phyloP scores from a whole-genome alignment of 2,797 vertebrate genomes.

The Siniperca obscura region DNA sequence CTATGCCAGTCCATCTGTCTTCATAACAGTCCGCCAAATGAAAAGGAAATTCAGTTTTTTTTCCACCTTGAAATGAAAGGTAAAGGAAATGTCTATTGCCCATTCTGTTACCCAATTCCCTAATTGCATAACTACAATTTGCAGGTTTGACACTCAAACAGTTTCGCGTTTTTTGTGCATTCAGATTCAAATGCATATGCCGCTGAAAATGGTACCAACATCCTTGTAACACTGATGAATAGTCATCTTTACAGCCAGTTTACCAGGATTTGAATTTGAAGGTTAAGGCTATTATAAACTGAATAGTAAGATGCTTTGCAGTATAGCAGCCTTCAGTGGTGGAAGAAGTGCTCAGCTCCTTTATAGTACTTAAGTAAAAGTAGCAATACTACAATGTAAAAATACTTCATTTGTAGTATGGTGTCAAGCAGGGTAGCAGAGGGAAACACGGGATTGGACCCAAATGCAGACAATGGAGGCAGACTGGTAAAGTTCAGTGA shows the following conservation, averaged over 20 bases:
- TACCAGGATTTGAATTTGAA: constrained; percentile 1
- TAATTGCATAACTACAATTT: constrained; percentile 3
- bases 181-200: neutral
- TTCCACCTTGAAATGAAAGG: neutral
- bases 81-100: neutral
- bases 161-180: neutral
- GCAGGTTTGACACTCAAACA: neutral
- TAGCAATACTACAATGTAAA: neutral
- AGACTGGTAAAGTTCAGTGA: no score
- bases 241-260: neutral
- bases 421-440: no score
- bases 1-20: neutral
- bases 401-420: neutral
- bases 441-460: no score
- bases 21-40: neutral
- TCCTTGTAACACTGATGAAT: neutral
- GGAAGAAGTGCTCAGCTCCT: neutral
- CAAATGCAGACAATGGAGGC: no score
- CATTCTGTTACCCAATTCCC: neutral
- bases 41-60: neutral
- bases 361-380: neutral
- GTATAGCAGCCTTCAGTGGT: neutral
- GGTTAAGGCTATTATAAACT: neutral
- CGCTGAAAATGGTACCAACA: neutral
- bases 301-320: constrained; percentile 8